Base-by-base conservation (phyloP, 1,140 invertebrate species). In the Stenopsyche tienmushanensis region DNA sequence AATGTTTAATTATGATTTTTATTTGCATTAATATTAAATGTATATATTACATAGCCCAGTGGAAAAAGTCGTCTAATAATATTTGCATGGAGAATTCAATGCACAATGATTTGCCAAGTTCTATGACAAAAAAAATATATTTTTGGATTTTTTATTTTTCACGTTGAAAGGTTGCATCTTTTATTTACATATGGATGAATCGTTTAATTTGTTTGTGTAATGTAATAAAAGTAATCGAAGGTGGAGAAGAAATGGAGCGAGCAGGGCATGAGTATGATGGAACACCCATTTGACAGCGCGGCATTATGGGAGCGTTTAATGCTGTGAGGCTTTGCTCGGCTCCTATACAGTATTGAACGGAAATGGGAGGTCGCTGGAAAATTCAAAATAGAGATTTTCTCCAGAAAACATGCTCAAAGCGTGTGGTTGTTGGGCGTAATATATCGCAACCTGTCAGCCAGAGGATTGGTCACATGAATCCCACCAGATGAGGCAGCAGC, bases 401-500 rank as follows among this genome's bases (percentile, higher is more conserved):
- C 8, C 44, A 15, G 8, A 20, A 47, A 47, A 47, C 5, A 7
- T 5, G 18, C 8, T n/a, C n/a, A n/a, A n/a, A n/a, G n/a, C 25
- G 29, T 23, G 29, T 34, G 54, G 29, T 42, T 18, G 13, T 57
- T 42, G 26, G 20, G n/a, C 15, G 26, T 57, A 57, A 64, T 64
- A 64, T 64, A 64, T 64, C 41, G 62, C 44, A 13, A 45, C 3
- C 62, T 64, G 62, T 64, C 62, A 64, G 29, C 52, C 41, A 25
- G 42, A 42, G 62, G 53, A 64, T 64, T 64, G 62, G 62, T 55
- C 62, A 29, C 62, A 55, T 55, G 62, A 55, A 57, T 64, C 41
- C 21, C 10, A 29, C 62, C 50, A 57, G 62, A 57, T 57, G 62
- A 64, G 62, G 18, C 53, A 23, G 26, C 21, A 41, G 13, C n/a